These are phyloP conservation scores for Xanthorhoe spadicearia DNA, from an alignment of 2,888 invertebrate genomes.

Conservation along the genomic window DNA sequence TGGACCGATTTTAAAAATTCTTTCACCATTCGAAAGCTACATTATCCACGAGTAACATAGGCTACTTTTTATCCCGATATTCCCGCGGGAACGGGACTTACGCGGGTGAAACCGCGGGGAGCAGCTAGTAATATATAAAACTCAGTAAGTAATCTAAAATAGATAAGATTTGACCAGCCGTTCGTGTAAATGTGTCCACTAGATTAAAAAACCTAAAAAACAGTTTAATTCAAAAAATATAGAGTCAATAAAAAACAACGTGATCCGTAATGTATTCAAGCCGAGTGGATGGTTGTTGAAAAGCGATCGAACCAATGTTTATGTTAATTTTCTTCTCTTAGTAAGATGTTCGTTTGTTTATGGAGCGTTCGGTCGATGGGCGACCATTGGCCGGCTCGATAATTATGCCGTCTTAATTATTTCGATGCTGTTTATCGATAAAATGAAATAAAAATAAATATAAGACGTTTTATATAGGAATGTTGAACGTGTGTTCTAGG, in stretches of 20 bases:
- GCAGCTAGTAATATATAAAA: too few species aligned
- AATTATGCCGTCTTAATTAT: conserved; percentile 59
- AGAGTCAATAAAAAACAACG: conserved; percentile 73
- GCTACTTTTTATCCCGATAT: too few species aligned
- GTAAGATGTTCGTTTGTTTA: conserved; percentile 75
- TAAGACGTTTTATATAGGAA: not conserved
- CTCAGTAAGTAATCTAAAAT: too few species aligned
- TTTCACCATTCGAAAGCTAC: too few species aligned
- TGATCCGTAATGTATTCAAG: conserved; percentile 73
- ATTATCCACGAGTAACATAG: too few species aligned
- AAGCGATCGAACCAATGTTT: conserved; percentile 74
- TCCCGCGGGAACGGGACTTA: too few species aligned
- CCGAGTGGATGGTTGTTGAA: conserved; percentile 66
- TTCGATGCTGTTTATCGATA: conserved; percentile 33
- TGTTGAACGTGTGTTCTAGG: not conserved
- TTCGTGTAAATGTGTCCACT: not conserved
- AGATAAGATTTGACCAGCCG: not conserved
- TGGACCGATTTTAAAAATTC: too few species aligned
- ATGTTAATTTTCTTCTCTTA: conserved; percentile 67
- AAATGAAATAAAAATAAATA: conserved; percentile 6
- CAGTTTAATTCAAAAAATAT: conserved; percentile 77
- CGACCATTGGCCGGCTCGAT: conserved; percentile 62
- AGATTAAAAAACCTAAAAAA: conserved; percentile 41
- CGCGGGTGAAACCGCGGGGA: too few species aligned
- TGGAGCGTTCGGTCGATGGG: conserved; percentile 55